Base-by-base conservation (phyloP, 2,113 vertebrate genomes). In the Chunga burmeisteri region DNA sequence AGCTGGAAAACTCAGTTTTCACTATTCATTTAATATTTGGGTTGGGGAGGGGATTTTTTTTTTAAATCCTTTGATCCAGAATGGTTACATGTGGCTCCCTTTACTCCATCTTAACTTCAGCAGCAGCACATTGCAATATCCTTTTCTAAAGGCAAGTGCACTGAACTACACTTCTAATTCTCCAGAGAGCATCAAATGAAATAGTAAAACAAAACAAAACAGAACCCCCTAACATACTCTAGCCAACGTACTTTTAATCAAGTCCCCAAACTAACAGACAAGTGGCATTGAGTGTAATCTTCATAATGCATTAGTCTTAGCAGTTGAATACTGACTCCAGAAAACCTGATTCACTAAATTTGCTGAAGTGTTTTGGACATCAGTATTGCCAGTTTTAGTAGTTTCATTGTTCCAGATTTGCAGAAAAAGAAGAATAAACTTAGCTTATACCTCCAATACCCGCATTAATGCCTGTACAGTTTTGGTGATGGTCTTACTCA, bases 401-500 rank as follows among this genome's bases (percentile, higher is more conserved):
- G 71, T 86, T 94, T 74, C 13, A 2, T 94, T 88, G 53, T 83
- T 89, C 42, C 82, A 81, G 59, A 93, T 72, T 56, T 84, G 52
- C 82, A 73, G 58, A 96, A 96, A 91, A 92, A 88, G 81, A 94
- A 36, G 49, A 59, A 30, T 50, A 73, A 81, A 62, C 9, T 30
- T 70, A 38, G 3, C 27, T 61, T 78, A 4, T 55, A 14, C 6
- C 14, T 82, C 32, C 27, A 46, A 8, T 75, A 62, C 29, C 34
- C 84, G 25, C 42, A 47, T 67, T 94, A 50, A 52, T 59, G 27
- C 58, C 52, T 67, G 9, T 61, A 25, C 86, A 83, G 87, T 95
- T 97, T 92, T 95, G 89, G 50, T 94, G 78, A 74, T 93, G 81
- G 73, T 94, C 81, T 87, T 90, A 38, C 30, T 91, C 58, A 46